A percentile compares a stretch with the other conserved stretches of the same genome.
Conservation (phyloP, 1,140 invertebrate species). For the Tetranychus cinnabarinus region DNA sequence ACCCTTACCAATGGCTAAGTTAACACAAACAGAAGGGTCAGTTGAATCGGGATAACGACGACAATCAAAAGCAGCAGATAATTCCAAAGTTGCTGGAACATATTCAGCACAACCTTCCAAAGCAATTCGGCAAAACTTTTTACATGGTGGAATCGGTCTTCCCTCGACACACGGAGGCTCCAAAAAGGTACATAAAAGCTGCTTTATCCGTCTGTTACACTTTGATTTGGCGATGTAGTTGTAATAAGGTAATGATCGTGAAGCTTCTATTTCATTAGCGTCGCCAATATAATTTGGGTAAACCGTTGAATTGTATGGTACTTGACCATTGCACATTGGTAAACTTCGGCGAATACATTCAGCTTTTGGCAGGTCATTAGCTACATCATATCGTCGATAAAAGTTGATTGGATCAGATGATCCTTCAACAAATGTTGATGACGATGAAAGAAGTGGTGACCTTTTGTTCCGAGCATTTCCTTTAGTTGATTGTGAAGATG, state of each 20-base stretch:
- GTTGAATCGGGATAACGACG: conserved; percentile 31
- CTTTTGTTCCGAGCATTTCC: background rate
- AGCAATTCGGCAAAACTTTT: conserved; percentile 35
- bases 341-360: conserved; percentile 4
- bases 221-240: conserved; percentile 30
- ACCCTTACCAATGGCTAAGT: conserved; percentile 19
- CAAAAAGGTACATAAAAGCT: conserved; percentile 34
- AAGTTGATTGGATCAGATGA: conserved; percentile 1
- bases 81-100: conserved; percentile 25
- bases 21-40: conserved; percentile 20
- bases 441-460: conserved; percentile 1
- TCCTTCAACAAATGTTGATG: conserved; percentile 3
- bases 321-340: conserved; percentile 28
- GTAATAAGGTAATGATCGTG: conserved; percentile 25
- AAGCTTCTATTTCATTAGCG: conserved; percentile 19
- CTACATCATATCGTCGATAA: conserved; percentile 1
- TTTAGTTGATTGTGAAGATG: background rate
- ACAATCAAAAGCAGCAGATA: conserved; percentile 32
- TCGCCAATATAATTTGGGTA: conserved; percentile 20
- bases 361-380: background rate
- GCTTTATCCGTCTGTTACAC: conserved; percentile 32
- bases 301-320: conserved; percentile 35
- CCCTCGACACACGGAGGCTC: conserved; percentile 38
- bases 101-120: conserved; percentile 33
- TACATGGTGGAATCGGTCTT: conserved; percentile 32